phyloP scores from a whole-genome alignment of 2,888 invertebrate genomes.

The Apoda limacodes region DNA sequence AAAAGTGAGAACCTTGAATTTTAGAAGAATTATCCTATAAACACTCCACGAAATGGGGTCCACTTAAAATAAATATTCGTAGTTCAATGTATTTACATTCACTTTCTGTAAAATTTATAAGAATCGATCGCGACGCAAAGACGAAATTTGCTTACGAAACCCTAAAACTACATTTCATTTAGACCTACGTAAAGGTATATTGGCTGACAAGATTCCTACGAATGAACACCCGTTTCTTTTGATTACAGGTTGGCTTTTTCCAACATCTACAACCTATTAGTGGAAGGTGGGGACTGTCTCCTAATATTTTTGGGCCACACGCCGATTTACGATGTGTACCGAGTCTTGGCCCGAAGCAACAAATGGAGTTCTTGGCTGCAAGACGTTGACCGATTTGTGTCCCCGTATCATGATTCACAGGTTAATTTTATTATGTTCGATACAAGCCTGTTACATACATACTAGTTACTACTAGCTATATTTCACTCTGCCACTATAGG shows the following conservation, averaged over 20 bases:
- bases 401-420: conserved; percentile 74
- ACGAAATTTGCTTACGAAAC: not conserved
- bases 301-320: conserved; percentile 77
- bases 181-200: no score
- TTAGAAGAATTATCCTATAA: no score
- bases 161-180: not conserved
- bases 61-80: no score
- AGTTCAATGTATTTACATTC: no score
- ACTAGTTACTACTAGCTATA: no score
- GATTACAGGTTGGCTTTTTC: conserved; percentile 67
- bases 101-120: no score
- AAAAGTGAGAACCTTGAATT: no score
- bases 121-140: no score
- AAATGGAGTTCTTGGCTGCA: conserved; percentile 75
- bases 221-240: no score
- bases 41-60: no score
- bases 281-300: conserved; percentile 75
- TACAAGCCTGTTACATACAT: not conserved
- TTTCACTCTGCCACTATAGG: no score
- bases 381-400: conserved; percentile 74
- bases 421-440: conserved; percentile 21
- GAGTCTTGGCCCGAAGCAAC: conserved; percentile 56
- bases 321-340: conserved; percentile 77
- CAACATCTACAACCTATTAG: conserved; percentile 73
- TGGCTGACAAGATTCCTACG: no score